Conservation (phyloP, 2,888 invertebrate species). For the Hirtodrosophila confusa region DNA sequence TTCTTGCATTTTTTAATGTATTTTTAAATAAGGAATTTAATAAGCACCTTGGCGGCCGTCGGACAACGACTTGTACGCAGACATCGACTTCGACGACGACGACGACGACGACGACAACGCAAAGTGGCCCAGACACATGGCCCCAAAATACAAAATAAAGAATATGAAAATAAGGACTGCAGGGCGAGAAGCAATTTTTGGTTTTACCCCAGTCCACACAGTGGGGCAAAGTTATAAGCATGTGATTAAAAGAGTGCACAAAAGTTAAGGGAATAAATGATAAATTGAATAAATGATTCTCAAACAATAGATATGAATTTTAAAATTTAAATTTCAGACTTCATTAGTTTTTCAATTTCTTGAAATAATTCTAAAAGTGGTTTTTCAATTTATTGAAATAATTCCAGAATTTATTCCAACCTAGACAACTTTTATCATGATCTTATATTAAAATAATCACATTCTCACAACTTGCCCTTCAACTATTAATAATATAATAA, state of each 20-base stretch:
- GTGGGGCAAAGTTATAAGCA: slow-evolving; percentile 36
- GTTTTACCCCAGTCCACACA: slow-evolving; percentile 43
- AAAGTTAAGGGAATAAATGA: no score
- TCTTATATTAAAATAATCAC: no score
- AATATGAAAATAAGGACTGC: slow-evolving; percentile 48
- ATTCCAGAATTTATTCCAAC: no score
- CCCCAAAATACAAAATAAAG: slow-evolving; percentile 36
- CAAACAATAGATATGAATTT: no score
- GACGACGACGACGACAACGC: slow-evolving; percentile 63
- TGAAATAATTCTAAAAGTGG: no score
- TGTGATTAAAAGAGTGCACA: background rate
- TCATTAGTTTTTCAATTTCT: no score
- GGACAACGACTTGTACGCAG: slow-evolving; percentile 61
- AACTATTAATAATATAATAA: no score
- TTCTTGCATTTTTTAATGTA: slow-evolving; percentile 81
- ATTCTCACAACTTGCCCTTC: no score
- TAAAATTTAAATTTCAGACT: no score
- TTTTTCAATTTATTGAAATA: no score
- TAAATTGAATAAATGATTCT: no score
- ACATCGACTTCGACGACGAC: slow-evolving; percentile 19
- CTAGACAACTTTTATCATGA: no score
- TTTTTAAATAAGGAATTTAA: slow-evolving; percentile 80
- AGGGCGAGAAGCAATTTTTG: slow-evolving; percentile 73
- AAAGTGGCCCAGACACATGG: slow-evolving; percentile 79
- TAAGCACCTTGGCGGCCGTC: slow-evolving; percentile 77